These are phyloP conservation scores for Illadopsis cleaveri DNA, from an alignment of 2,113 vertebrate species.

Conservation along the genomic window DNA sequence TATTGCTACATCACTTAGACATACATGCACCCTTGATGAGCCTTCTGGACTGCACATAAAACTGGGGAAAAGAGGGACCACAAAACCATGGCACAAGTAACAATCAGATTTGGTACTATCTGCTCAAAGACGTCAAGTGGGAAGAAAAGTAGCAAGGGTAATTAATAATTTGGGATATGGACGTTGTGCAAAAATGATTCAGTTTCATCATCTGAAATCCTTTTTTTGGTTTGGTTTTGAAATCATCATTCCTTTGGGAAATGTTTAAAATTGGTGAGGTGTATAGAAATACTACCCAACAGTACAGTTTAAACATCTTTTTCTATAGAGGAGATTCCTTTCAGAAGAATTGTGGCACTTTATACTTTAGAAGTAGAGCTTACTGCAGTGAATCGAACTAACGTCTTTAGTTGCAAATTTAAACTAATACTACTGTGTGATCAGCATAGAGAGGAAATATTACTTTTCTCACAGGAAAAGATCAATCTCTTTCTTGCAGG, in stretches of 20 bases:
- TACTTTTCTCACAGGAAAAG: not conserved
- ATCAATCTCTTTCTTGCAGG: not conserved
- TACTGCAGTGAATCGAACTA: not conserved
- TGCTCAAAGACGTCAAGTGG: not conserved
- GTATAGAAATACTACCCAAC: not conserved
- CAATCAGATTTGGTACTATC: not conserved
- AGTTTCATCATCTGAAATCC: not conserved
- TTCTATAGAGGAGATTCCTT: not conserved
- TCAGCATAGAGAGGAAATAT: not conserved
- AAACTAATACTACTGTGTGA: not conserved
- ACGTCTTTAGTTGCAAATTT: not conserved
- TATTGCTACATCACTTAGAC: not conserved
- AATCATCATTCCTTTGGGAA: not conserved
- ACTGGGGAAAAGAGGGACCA: not conserved
- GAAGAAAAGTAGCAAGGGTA: not conserved
- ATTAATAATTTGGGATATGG: not conserved
- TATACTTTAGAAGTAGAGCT: not conserved
- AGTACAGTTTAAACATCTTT: not conserved
- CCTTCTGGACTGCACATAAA: not conserved
- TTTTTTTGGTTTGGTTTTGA: not conserved
- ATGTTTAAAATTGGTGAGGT: not conserved
- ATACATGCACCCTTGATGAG: not conserved
- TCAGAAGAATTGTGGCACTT: not conserved
- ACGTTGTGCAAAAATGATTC: not conserved
- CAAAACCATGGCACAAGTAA: not conserved